Evolutionary conservation across 2,113 vertebrate species (phyloP).

Genomic region (Oreochromis spilurus): DNA sequence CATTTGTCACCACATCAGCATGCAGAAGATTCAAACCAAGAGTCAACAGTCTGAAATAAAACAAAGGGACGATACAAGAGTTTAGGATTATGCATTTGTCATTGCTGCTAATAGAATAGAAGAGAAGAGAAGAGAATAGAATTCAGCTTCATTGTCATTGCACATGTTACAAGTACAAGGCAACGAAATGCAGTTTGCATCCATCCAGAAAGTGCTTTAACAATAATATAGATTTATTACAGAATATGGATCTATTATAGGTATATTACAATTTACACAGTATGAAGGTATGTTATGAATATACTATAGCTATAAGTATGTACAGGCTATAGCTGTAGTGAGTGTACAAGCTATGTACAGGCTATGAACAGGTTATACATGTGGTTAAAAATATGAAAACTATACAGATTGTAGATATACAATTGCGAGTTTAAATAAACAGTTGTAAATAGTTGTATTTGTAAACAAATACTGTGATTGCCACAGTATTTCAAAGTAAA

Average conservation of each 20-base stretch:
- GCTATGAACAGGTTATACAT: background rate
- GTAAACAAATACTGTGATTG: background rate
- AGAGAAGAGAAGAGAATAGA: background rate
- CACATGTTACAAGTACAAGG: background rate
- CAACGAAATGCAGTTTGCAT: background rate
- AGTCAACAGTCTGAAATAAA: slow-evolving; percentile 79
- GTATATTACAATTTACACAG: background rate
- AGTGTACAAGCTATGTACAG: background rate
- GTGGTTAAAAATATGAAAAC: background rate
- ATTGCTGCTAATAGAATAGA: background rate
- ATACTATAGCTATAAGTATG: background rate
- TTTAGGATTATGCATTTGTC: background rate
- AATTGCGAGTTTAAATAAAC: background rate
- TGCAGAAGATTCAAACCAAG: slow-evolving; percentile 90
- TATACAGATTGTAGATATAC: background rate
- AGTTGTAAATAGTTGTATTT: background rate
- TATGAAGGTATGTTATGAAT: background rate
- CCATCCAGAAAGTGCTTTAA: background rate
- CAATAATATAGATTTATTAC: background rate
- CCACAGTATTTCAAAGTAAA: background rate
- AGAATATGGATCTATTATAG: background rate
- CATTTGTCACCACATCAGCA: slow-evolving; percentile 90
- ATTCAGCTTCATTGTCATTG: background rate
- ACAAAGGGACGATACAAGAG: background rate
- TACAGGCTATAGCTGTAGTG: background rate